Evolutionary conservation across 1,140 invertebrate species (phyloP).

Genomic region (Sitophilus oryzae): DNA sequence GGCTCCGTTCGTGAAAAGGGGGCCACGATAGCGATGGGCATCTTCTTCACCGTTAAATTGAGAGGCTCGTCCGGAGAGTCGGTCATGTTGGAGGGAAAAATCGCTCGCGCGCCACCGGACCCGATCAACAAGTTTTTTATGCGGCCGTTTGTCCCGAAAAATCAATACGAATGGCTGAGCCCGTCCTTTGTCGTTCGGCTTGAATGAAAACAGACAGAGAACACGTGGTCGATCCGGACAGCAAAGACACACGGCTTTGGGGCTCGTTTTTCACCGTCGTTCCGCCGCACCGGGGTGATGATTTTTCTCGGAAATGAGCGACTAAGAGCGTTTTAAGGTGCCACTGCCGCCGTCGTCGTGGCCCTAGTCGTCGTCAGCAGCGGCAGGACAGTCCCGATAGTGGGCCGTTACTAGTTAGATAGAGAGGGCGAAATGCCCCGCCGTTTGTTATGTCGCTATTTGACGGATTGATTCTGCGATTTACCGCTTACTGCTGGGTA

Average conservation of each 20-base stretch:
- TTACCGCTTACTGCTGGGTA: slow-evolving; percentile 25
- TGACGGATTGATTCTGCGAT: slow-evolving; percentile 33
- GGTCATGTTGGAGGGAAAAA: slow-evolving; percentile 26
- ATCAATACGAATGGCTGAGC: slow-evolving; percentile 46
- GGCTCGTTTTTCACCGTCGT: not conserved
- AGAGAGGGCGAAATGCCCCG: slow-evolving; percentile 27
- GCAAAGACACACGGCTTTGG: slow-evolving; percentile 3
- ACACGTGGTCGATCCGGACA: slow-evolving; percentile 31
- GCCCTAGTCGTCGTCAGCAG: too few species aligned
- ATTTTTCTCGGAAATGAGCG: not conserved
- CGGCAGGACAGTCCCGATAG: slow-evolving; percentile 29
- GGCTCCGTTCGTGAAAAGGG: slow-evolving; percentile 32
- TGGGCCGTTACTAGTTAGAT: slow-evolving; percentile 31
- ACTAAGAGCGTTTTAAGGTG: not conserved
- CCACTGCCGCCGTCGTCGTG: slow-evolving; percentile 23
- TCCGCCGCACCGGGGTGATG: not conserved
- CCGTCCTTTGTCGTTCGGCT: slow-evolving; percentile 42
- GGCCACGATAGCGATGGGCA: slow-evolving; percentile 44
- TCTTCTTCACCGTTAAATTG: slow-evolving; percentile 47
- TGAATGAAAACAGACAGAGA: slow-evolving; percentile 40
- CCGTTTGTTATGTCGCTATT: slow-evolving; percentile 30
- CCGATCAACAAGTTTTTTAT: slow-evolving; percentile 48
- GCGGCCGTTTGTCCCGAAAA: slow-evolving; percentile 44
- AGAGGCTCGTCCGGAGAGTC: slow-evolving; percentile 41
- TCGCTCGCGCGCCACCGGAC: slow-evolving; percentile 12